Conservation (phyloP, 2,797 vertebrate genomes). For the Sebastes minor region DNA sequence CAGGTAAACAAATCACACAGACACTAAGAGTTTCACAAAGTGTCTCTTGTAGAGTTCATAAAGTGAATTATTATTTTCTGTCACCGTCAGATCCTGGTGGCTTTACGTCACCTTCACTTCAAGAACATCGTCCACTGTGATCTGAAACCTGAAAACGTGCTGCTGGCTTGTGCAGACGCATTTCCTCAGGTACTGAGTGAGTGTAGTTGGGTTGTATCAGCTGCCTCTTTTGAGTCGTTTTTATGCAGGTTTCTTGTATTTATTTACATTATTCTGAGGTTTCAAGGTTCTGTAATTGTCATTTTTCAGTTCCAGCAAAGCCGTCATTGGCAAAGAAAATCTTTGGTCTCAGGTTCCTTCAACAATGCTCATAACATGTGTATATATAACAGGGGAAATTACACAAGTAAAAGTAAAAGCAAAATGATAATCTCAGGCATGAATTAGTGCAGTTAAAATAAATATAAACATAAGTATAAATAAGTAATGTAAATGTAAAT, state of each 20-base stretch:
- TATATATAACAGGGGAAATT: too few species aligned
- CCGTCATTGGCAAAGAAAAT: too few species aligned
- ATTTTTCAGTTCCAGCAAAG: too few species aligned
- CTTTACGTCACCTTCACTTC: constrained; percentile 96
- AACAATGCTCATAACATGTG: too few species aligned
- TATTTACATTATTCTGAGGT: not conserved
- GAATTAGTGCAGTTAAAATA: too few species aligned
- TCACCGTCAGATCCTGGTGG: constrained; percentile 89
- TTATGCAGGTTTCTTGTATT: not conserved
- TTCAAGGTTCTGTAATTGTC: too few species aligned
- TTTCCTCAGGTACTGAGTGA: constrained; percentile 87
- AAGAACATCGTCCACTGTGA: constrained; percentile 99
- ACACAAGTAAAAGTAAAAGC: too few species aligned
- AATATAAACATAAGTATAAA: too few species aligned
- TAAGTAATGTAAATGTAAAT: too few species aligned
- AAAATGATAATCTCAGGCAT: too few species aligned
- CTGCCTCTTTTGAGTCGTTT: not conserved
- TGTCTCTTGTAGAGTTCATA: too few species aligned
- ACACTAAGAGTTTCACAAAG: not conserved
- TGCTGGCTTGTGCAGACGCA: constrained; percentile 92
- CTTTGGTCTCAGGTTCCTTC: too few species aligned
- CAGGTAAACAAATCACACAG: constrained; percentile 81
- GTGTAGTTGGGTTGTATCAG: not conserved
- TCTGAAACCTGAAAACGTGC: constrained; percentile 96
- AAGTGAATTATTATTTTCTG: not conserved